phyloP scores from a whole-genome alignment of 2,797 vertebrate species.

The Harpagifer antarcticus region DNA sequence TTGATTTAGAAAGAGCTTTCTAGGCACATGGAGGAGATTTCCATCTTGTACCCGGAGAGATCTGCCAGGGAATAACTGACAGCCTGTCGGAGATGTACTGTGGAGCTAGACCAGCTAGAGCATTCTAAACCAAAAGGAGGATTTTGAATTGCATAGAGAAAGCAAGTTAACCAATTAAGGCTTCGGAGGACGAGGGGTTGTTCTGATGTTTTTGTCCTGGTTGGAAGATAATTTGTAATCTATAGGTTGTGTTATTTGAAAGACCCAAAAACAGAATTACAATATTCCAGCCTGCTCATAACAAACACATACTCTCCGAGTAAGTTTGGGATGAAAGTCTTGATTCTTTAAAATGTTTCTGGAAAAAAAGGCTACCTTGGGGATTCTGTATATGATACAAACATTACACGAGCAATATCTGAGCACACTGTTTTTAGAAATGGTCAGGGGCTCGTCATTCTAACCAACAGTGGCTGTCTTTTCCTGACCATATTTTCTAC shows the following conservation, averaged over 20 bases:
- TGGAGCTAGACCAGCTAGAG: neutral
- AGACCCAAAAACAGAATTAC: neutral
- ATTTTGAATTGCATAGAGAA: neutral
- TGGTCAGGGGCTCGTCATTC: neutral
- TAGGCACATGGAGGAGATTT: neutral
- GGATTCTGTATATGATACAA: neutral
- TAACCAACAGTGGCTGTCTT: neutral
- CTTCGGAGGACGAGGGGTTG: neutral
- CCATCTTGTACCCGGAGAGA: slow-evolving; percentile 1
- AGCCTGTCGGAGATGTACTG: slow-evolving; percentile 2
- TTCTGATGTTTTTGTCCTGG: neutral
- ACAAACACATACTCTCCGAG: neutral
- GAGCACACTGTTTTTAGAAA: slow-evolving; percentile 18
- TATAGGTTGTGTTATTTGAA: neutral
- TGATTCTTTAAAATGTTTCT: neutral
- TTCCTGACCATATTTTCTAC: neutral
- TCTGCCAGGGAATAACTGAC: slow-evolving; percentile 2
- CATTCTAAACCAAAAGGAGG: slow-evolving; percentile 4
- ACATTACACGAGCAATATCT: neutral
- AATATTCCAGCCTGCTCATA: neutral
- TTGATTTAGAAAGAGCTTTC: neutral
- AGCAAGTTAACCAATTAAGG: slow-evolving; percentile 2
- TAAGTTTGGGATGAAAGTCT: neutral
- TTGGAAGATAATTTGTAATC: neutral
- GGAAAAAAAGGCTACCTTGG: neutral